Conservation (phyloP, 2,113 vertebrate species). For the Nanorana parkeri region DNA sequence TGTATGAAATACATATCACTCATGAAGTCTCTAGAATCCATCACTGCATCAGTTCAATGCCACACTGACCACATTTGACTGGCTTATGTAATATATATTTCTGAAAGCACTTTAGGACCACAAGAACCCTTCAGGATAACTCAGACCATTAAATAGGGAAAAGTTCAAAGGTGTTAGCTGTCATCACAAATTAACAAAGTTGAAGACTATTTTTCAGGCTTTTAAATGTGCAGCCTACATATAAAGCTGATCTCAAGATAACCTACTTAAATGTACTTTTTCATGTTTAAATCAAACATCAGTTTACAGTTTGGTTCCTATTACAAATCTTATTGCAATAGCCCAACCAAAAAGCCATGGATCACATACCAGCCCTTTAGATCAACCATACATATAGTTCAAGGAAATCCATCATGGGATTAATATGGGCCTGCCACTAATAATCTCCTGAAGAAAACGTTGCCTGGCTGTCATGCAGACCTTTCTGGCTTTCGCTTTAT, state of each 20-base stretch:
- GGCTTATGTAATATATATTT: constrained; percentile 46
- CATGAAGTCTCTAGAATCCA: constrained; percentile 55
- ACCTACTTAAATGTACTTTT: not conserved
- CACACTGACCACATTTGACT: constrained; percentile 57
- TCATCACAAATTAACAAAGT: constrained; percentile 58
- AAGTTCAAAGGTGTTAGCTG: constrained; percentile 59
- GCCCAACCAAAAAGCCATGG: no score
- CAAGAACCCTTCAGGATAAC: constrained; percentile 54
- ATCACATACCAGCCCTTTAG: no score
- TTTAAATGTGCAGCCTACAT: constrained; percentile 26
- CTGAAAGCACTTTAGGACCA: constrained; percentile 56
- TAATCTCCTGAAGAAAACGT: no score
- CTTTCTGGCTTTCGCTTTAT: no score
- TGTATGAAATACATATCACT: constrained; percentile 57
- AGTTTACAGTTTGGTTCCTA: no score
- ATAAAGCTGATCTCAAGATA: constrained; percentile 1
- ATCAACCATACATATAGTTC: no score
- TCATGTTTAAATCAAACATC: not conserved
- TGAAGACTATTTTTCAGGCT: constrained; percentile 51
- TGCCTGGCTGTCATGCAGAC: no score
- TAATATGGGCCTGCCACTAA: no score
- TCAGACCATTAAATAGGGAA: constrained; percentile 47
- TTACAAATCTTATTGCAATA: no score
- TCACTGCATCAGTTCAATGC: constrained; percentile 57
- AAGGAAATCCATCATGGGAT: no score